Evolutionary conservation across 2,888 invertebrate genomes (phyloP).

Genomic region (Synanthedon formicaeformis): DNA sequence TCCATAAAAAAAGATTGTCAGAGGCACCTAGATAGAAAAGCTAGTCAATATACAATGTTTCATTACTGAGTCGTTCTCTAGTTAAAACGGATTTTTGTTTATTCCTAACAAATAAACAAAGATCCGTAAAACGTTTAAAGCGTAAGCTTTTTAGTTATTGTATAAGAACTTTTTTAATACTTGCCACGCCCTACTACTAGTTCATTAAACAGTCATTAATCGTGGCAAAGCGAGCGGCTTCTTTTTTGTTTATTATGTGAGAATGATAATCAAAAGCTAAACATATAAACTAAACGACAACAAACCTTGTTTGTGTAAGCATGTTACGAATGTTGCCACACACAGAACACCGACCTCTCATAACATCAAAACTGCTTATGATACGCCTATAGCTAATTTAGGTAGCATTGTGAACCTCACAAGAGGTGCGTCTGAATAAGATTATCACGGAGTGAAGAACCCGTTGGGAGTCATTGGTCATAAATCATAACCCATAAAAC

Average conservation of each 20-base stretch:
- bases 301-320: constrained; percentile 38
- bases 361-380: constrained; percentile 40
- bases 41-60: too few relatives aligned
- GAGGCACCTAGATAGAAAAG: too few relatives aligned
- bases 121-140: too few relatives aligned
- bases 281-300: constrained; percentile 33
- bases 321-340: constrained; percentile 26
- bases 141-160: too few relatives aligned
- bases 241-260: constrained; percentile 26
- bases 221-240: constrained; percentile 19
- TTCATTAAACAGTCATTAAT: constrained; percentile 47
- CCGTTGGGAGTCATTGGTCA: constrained; percentile 69
- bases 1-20: too few relatives aligned
- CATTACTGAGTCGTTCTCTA: too few relatives aligned
- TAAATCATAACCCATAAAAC: constrained; percentile 70
- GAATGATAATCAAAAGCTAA: constrained; percentile 28
- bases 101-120: too few relatives aligned
- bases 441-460: constrained; percentile 60
- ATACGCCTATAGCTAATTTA: constrained; percentile 65
- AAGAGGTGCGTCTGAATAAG: constrained; percentile 62
- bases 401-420: constrained; percentile 67
- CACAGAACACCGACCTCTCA: constrained; percentile 34
- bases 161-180: too few relatives aligned
- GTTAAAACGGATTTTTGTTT: too few relatives aligned
- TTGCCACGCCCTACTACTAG: constrained; percentile 4